These are phyloP conservation scores for Chaetogeoica ovagalla DNA, from an alignment of 2,888 invertebrate genomes.

Conservation along the genomic window DNA sequence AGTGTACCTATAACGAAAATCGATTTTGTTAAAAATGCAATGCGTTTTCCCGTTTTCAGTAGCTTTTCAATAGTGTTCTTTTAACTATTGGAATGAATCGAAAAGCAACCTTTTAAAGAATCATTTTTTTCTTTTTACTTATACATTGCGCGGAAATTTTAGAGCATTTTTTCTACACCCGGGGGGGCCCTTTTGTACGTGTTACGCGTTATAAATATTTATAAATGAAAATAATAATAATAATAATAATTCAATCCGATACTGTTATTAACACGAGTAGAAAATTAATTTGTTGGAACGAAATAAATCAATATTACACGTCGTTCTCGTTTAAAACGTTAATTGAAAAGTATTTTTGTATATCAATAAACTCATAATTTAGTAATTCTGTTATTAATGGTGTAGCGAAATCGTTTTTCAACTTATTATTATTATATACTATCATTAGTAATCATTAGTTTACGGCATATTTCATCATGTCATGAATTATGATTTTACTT, in stretches of 20 bases:
- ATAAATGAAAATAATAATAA: too few species aligned
- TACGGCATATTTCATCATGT: conserved; percentile 1
- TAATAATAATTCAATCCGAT: too few species aligned
- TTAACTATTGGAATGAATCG: too few species aligned
- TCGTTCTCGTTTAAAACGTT: neutral
- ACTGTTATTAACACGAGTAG: neutral
- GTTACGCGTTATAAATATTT: too few species aligned
- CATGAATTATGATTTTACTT: neutral
- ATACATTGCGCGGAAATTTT: too few species aligned
- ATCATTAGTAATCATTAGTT: conserved; percentile 36
- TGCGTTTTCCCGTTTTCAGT: too few species aligned
- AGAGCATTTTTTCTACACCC: too few species aligned
- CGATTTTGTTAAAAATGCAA: too few species aligned
- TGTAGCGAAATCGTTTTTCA: conserved; percentile 16
- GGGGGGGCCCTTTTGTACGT: too few species aligned
- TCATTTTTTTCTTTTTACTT: too few species aligned
- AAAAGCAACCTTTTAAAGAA: too few species aligned
- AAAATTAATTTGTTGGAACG: neutral
- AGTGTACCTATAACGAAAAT: neutral
- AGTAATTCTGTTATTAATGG: conserved; percentile 35
- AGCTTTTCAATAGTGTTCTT: too few species aligned
- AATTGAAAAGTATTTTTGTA: conserved; percentile 8
- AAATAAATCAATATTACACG: neutral
- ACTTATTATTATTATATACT: neutral
- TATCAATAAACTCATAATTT: conserved; percentile 14